Evolutionary conservation across 1,140 invertebrate genomes (phyloP).

Genomic region (Drosophila repletoides): DNA sequence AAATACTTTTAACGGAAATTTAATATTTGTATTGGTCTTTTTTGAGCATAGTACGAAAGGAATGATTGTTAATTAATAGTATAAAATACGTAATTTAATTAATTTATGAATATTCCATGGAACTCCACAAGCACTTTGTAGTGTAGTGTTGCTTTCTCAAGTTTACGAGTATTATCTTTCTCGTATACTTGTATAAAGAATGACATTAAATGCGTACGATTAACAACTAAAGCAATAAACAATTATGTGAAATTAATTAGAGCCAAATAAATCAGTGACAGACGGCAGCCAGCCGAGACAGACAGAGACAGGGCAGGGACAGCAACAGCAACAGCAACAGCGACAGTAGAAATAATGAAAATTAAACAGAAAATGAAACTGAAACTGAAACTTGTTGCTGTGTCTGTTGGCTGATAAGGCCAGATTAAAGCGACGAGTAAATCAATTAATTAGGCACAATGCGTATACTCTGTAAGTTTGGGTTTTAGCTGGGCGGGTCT

Average conservation of each 20-base stretch:
- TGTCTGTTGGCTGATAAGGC: constrained; percentile 20
- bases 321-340: background rate
- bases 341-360: constrained; percentile 3
- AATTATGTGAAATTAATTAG: constrained; percentile 73
- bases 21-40: no score
- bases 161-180: background rate
- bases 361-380: constrained; percentile 15
- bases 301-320: constrained; percentile 36
- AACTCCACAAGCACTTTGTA: background rate
- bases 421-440: constrained; percentile 15
- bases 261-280: constrained; percentile 61
- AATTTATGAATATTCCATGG: no score
- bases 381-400: background rate
- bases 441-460: constrained; percentile 51
- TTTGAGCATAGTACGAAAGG: no score
- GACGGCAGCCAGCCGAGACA: constrained; percentile 41
- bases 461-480: background rate
- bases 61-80: no score
- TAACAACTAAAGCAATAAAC: constrained; percentile 29
- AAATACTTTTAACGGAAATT: no score
- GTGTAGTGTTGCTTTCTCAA: background rate
- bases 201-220: background rate
- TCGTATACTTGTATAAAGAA: background rate
- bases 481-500: no score
- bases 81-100: no score